Conservation (phyloP, 2,888 invertebrate genomes). For the Zonitis immaculata region DNA sequence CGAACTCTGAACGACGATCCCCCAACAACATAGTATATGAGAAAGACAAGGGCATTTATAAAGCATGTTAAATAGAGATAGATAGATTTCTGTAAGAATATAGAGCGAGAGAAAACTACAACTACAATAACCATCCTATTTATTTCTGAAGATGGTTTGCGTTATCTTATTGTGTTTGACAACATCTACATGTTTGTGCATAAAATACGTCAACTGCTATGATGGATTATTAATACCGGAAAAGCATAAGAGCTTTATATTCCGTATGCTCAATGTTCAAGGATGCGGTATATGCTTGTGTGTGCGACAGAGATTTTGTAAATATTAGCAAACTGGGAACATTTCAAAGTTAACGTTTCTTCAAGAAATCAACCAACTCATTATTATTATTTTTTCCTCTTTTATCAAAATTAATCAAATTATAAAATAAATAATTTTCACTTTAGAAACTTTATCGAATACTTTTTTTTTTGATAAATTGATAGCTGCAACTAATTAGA, state of each 20-base stretch:
- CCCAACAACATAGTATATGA: background rate
- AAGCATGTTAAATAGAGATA: background rate
- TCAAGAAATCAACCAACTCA: no score
- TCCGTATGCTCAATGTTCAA: slow-evolving; percentile 8
- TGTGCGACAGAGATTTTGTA: background rate
- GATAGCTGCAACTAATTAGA: background rate
- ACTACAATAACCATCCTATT: background rate
- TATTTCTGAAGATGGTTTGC: background rate
- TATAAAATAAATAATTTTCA: background rate
- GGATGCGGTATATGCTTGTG: background rate
- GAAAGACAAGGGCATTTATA: background rate
- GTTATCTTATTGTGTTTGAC: slow-evolving; percentile 32
- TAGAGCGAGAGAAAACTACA: no score
- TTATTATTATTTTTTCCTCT: no score
- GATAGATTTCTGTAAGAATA: background rate
- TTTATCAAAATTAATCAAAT: background rate
- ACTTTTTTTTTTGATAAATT: background rate
- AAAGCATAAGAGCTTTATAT: slow-evolving; percentile 12
- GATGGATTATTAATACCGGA: slow-evolving; percentile 30
- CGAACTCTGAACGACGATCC: slow-evolving; percentile 6
- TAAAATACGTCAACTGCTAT: slow-evolving; percentile 31
- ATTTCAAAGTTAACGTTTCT: background rate
- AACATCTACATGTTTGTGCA: slow-evolving; percentile 32
- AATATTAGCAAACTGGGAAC: background rate
- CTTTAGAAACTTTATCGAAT: background rate